Conservation (phyloP, 2,797 vertebrate species). For the Falco naumanni region DNA sequence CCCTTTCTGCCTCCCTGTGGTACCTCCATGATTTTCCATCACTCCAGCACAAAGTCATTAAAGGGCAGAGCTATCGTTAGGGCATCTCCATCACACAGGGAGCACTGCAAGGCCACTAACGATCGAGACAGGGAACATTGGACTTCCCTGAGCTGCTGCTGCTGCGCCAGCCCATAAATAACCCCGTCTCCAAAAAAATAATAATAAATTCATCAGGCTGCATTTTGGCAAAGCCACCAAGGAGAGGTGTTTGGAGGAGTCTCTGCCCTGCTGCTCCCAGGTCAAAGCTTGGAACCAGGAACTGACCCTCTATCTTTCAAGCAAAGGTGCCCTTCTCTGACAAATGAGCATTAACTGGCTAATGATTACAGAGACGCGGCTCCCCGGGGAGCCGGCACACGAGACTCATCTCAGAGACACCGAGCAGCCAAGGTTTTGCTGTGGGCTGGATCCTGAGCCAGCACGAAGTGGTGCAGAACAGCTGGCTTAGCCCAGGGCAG, state of each 20-base stretch:
- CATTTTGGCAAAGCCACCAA: background rate
- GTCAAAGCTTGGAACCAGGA: background rate
- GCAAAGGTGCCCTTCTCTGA: slow-evolving; percentile 22
- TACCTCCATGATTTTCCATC: slow-evolving; percentile 6
- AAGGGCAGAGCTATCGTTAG: slow-evolving; percentile 37
- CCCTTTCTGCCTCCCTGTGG: rapidly evolving
- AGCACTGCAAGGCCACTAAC: slow-evolving; percentile 48
- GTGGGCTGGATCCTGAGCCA: background rate
- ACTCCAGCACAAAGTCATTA: slow-evolving; percentile 50
- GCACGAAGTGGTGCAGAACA: rapidly evolving
- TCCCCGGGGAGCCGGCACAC: background rate
- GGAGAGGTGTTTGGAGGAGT: background rate
- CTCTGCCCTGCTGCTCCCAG: background rate
- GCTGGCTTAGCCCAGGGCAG: background rate
- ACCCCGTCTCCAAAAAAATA: background rate
- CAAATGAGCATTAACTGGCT: background rate
- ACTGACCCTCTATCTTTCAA: slow-evolving; percentile 12
- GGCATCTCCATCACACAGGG: slow-evolving; percentile 49
- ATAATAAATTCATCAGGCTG: background rate
- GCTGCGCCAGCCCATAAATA: background rate
- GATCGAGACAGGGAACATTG: slow-evolving; percentile 34
- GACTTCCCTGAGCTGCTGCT: slow-evolving; percentile 7
- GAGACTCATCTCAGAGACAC: background rate
- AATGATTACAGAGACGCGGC: slow-evolving; percentile 15
- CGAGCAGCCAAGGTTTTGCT: background rate